These are phyloP conservation scores for Mus pahari DNA, from an alignment of 2,113 vertebrate species.

Conservation along the genomic window DNA sequence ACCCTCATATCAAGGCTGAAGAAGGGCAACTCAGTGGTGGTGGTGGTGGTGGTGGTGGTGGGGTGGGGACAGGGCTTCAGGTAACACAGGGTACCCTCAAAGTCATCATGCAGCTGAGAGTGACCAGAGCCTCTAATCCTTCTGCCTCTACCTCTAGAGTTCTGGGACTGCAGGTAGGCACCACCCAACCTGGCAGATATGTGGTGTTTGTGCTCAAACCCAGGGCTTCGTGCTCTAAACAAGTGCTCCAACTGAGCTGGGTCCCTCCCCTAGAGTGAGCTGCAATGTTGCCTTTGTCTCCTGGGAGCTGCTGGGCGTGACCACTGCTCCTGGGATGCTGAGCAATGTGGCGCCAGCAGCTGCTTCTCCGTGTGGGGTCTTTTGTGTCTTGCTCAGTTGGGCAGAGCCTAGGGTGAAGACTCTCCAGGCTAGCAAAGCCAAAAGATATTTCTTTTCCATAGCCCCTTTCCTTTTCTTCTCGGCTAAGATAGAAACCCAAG, in stretches of 20 bases:
- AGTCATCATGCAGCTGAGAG: not conserved
- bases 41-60: no score
- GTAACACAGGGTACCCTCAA: not conserved
- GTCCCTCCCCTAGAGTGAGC: not conserved
- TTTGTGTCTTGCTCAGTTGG: not conserved
- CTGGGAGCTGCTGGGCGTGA: not conserved
- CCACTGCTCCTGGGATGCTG: not conserved
- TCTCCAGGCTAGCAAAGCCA: constrained; percentile 68
- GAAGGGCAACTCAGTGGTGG: not conserved
- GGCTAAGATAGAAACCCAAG: constrained; percentile 80
- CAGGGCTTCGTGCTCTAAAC: not conserved
- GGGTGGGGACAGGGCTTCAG: not conserved
- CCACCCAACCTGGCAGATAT: no score
- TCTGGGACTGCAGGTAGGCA: not conserved
- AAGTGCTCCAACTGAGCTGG: not conserved
- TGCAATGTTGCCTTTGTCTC: not conserved
- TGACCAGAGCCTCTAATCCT: not conserved
- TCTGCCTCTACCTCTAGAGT: not conserved
- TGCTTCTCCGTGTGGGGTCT: not conserved
- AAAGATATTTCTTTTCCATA: constrained; percentile 23
- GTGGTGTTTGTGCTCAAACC: not conserved
- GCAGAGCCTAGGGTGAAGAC: constrained; percentile 60
- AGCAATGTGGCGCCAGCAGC: constrained; percentile 46
- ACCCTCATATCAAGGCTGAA: not conserved
- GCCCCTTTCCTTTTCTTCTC: constrained; percentile 74